Conservation (phyloP, 2,888 invertebrate genomes). For the Amitus sp. region DNA sequence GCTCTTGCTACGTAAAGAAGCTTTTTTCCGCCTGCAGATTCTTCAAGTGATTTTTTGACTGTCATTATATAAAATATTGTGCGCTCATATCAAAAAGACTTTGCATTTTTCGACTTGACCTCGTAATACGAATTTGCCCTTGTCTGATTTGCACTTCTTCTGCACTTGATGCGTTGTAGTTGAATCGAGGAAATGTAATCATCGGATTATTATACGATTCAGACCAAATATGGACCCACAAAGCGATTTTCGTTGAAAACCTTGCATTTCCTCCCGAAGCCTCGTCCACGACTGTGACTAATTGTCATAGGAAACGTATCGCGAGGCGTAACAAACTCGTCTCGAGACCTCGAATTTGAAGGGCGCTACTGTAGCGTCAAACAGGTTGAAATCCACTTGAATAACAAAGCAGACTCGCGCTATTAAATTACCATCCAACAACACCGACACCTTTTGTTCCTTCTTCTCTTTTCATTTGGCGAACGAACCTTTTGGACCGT, state of each 20-base stretch:
- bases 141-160: too few relatives aligned
- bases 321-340: slow-evolving; percentile 36
- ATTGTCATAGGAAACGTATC: slow-evolving; percentile 39
- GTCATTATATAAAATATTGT: too few relatives aligned
- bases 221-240: slow-evolving; percentile 22
- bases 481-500: neutral
- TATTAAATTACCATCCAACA: neutral
- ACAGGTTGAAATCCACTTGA: slow-evolving; percentile 21
- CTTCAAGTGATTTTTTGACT: too few relatives aligned
- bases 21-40: too few relatives aligned
- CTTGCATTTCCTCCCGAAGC: slow-evolving; percentile 38
- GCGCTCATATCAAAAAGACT: too few relatives aligned
- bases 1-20: neutral
- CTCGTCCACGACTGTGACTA: slow-evolving; percentile 42
- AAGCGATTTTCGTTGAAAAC: slow-evolving; percentile 36
- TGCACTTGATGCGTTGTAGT: too few relatives aligned
- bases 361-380: slow-evolving; percentile 21
- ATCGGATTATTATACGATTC: slow-evolving; percentile 34
- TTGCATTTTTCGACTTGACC: too few relatives aligned
- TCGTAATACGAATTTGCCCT: too few relatives aligned
- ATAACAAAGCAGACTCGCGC: slow-evolving; percentile 3
- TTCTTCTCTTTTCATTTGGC: neutral
- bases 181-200: slow-evolving; percentile 38
- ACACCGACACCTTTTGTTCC: neutral
- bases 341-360: slow-evolving; percentile 31